Base-by-base conservation (phyloP, 2,888 invertebrate species). In the Scaptomyza polygonia region DNA sequence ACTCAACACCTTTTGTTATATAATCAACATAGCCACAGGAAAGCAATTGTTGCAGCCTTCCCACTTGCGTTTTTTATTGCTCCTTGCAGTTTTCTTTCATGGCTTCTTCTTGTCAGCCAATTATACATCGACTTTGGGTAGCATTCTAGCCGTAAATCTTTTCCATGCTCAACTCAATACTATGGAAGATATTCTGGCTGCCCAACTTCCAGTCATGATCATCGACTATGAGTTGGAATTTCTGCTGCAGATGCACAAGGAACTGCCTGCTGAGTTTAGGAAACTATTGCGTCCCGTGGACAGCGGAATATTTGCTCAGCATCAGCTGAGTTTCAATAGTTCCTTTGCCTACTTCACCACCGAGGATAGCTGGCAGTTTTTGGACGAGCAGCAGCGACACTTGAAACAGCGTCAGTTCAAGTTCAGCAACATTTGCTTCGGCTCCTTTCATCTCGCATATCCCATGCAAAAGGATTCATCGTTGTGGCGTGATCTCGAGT, bases 191-290 rank as follows among this genome's bases (percentile, higher is more conserved):
- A 32, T 90, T 1, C 42, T 90, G 11, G 40, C 18, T 7, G 75
- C 79, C 0, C 67, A 88, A 27, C 40, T 90, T 16, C 79, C 88
- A 0, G 84, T 89, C 6, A 87, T 90, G 89, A 82, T 90, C 39
- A 81, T 89, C 5, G 89, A 90, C 49, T 89, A 88, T 42, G 90
- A 90, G 36, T 27, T 81, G 63, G 81, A 89, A 11, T 89, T 89
- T 51, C 61, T 90, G 4, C n/a, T 76, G 3, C 53, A 76, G 5
- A 9, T 67, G 11, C 49, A 74, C n/a, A 45, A 55, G n/a, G 53
- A 71, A 9, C 42, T 88, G 3, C 65, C 82, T 0, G 9, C 29
- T 0, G 78, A 67, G 3, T 90, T 90, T 12, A 42, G 56, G 0
- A 29, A 73, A 2, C 67, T 90, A 1, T 45, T 90, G 5, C 47